Base-by-base conservation (phyloP, 2,888 invertebrate genomes). In the Byasa hedistus region DNA sequence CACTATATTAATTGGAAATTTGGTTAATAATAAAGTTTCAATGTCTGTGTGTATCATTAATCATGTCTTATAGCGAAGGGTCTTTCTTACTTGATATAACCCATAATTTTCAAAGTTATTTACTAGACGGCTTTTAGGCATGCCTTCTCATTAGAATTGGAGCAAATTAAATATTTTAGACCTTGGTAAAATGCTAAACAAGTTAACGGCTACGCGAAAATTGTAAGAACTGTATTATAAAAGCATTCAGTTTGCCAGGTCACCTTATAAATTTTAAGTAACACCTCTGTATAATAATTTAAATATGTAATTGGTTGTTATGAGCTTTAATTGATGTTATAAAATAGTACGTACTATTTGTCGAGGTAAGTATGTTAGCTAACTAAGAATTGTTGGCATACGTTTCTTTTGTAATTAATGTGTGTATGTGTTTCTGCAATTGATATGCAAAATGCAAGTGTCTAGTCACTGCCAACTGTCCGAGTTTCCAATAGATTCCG, bases 61-160 rank as follows among this genome's bases (percentile, higher is more conserved):
- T 61, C 57, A 57, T 65, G 32, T 60, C 44, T 24, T 22, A 52
- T 22, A 23, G 58, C 44, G 24, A 63, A 59, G 55, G 63, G 61
- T 63, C 27, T 23, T 23, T 52, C 59, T 63, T 56, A 67, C 59
- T 54, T 67, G 59, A 59, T 5, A 39, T 48, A 67, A 63, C 59
- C 59, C 59, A 12, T 67, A 56, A 60, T 48, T 63, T 66, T 62
- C 55, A 32, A 66, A 59, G 48, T 55, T 63, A 67, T 66, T 63
- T 56, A 57, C 59, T 44, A 54, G 63, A 12, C 51, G 63, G 56
- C 63, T 63, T 67, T 67, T 48, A 51, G 51, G 60, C 56, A 36
- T 63, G 22, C 63, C 63, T 66, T 59, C 59, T 59, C 63, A 67
- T 63, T 67, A 67, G 63, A 63, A 67, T 67, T 63, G 51, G 66